These are phyloP conservation scores for Bedellia somnulentella DNA, from an alignment of 2,888 invertebrate species.

Conservation along the genomic window DNA sequence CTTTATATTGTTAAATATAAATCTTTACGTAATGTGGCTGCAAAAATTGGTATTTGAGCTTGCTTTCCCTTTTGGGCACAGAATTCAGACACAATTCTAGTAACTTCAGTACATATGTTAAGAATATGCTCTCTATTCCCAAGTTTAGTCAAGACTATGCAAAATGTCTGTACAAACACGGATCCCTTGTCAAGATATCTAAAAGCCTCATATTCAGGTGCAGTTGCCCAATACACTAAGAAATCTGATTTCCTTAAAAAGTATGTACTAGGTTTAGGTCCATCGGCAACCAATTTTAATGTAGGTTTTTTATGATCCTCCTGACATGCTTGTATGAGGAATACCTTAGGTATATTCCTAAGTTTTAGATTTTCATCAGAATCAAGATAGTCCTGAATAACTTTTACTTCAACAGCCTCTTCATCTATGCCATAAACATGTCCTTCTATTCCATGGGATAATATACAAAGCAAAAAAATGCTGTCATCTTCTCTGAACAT, in stretches of 20 bases:
- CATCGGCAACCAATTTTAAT: slow-evolving; percentile 26
- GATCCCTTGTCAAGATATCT: slow-evolving; percentile 32
- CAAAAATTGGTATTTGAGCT: slow-evolving; percentile 34
- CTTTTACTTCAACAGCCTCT: slow-evolving; percentile 36
- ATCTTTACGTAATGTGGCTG: slow-evolving; percentile 34
- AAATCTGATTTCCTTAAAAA: slow-evolving; percentile 30
- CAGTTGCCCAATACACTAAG: slow-evolving; percentile 44
- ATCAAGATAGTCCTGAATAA: slow-evolving; percentile 36
- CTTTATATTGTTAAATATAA: slow-evolving; percentile 21
- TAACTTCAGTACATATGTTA: slow-evolving; percentile 41
- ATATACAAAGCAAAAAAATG: slow-evolving; percentile 41
- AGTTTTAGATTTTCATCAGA: slow-evolving; percentile 25
- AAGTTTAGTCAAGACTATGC: slow-evolving; percentile 20
- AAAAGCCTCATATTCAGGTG: slow-evolving; percentile 40
- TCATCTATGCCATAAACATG: slow-evolving; percentile 44
- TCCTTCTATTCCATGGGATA: slow-evolving; percentile 44
- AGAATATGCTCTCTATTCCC: slow-evolving; percentile 26
- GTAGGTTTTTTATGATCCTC: slow-evolving; percentile 19
- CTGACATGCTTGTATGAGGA: slow-evolving; percentile 48
- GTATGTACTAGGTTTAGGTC: slow-evolving; percentile 16
- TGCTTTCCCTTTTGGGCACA: slow-evolving; percentile 17
- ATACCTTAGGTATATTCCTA: slow-evolving; percentile 33
- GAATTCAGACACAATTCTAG: slow-evolving; percentile 19
- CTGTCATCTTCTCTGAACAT: slow-evolving; percentile 29
- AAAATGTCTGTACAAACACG: slow-evolving; percentile 40